Evolutionary conservation across 2,888 invertebrate species (phyloP), one percentile per base, ranked within the genome.

Genomic region (Junonia oenone): DNA sequence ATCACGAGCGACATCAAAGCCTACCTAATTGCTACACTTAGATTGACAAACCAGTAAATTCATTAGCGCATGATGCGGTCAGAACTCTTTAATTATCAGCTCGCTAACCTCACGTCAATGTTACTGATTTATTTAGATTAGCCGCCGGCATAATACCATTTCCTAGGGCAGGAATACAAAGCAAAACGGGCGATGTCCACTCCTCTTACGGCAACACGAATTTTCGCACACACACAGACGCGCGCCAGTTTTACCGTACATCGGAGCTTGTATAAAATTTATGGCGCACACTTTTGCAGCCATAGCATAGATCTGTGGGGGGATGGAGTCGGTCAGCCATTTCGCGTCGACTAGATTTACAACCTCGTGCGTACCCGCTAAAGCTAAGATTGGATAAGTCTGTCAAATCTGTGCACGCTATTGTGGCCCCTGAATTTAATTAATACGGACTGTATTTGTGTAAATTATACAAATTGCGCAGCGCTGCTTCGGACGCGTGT

Each of bases 311-410:
- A 80, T 78, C 78, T 82, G 81, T 76, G 80, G 80, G 78, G 70
- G 76, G 68, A 69, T 72, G 81, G 79, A 80, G 81, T 81, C 83
- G 88, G 88, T 86, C 89, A 88, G 89, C 87, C 88, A 87, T 89
- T 88, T 78, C 87, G 85, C 84, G 88, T 86, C 84, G 82, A 75
- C 81, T 81, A 86, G 89, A 90, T 90, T 90, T 89, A 90, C 88
- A 84, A 81, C 83, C 85, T 83, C 82, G 75, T 81, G 82, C 80
- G 78, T 78, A 73, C 77, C 77, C 79, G 72, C 79, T 78, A 78
- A 80, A 81, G 80, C 75, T 79, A 85, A 87, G 88, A 87, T 82
- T 73, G 69, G 66, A 68, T 70, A 64, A 66, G 64, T 60, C 63
- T 63, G 66, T 63, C 65, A 62, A 65, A 65, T 63, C 59, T 61